Evolutionary conservation across 2,888 invertebrate species (phyloP), one percentile per base, ranked within the genome.

Genomic region (Saturnia japonica): DNA sequence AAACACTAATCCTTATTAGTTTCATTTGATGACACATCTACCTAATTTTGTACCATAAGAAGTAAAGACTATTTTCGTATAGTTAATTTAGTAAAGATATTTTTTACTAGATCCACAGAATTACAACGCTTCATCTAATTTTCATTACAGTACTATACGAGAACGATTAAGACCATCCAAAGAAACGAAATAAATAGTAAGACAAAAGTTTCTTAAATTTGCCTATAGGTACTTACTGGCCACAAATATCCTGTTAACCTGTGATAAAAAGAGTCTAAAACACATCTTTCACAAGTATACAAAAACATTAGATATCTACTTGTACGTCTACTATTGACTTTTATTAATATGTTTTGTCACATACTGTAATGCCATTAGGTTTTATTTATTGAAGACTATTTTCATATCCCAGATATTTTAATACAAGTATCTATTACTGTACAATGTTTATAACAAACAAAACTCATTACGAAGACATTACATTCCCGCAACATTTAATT

Each of bases 401-500:
- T 54, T 54, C n/a, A 54, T 22, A 11, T n/a, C 22, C 22, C 22
- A 54, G 19, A 54, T 54, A 28, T 14, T 60, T 14, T 28, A 25
- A 25, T 28, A 28, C 57, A 25, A 60, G 14, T 14, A 57, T 57
- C 1, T n/a, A 0, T 11, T 22, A 22, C 11, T 54, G 1, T 11
- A 54, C 11, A 22, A 54, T 54, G 19, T 28, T 28, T 14, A 42
- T 67, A 42, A 14, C 42, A 43, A 22, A 25, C 28, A 43, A 70
- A 66, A 70, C 25, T 25, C 66, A 54, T 67, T 69, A 64, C 28
- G 42, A 25, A 69, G 43, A 60, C 68, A 22, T 68, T 64, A 64
- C 25, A 68, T 25, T 11, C 67, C 70, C 70, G 71, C 73, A 72
- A 74, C 75, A 75, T 78, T 75, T 71, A 77, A 81, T 79, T 80